Evolutionary conservation across 2,797 vertebrate genomes (phyloP).

Genomic region (Poeciliopsis infans): DNA sequence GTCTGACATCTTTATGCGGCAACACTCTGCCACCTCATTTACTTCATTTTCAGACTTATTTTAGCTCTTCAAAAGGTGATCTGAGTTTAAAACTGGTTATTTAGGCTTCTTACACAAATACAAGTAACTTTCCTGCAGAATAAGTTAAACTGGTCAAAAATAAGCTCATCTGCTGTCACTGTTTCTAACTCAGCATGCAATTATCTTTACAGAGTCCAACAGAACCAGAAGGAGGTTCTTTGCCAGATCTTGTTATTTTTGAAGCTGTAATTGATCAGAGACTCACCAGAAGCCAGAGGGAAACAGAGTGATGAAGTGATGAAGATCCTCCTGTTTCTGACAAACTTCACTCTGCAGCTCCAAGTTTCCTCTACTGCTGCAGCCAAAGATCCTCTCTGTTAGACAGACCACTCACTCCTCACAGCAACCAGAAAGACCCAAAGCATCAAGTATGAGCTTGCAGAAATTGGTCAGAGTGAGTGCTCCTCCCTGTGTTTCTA

Average conservation of each 20-base stretch:
- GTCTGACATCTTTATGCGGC: neutral
- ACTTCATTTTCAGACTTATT: neutral
- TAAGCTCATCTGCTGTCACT: neutral
- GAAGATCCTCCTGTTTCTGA: neutral
- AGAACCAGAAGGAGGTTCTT: neutral
- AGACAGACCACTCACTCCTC: slow-evolving; percentile 24
- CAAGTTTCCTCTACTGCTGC: slow-evolving; percentile 2
- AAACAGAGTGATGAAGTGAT: neutral
- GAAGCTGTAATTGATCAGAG: neutral
- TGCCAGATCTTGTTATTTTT: neutral
- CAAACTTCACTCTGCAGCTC: slow-evolving; percentile 24
- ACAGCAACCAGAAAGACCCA: neutral
- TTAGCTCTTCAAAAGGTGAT: neutral
- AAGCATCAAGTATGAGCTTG: no score
- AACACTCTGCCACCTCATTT: neutral
- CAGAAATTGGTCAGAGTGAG: slow-evolving; percentile 27
- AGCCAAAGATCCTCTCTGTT: slow-evolving; percentile 40
- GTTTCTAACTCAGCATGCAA: neutral
- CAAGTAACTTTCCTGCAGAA: neutral
- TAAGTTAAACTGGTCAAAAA: neutral
- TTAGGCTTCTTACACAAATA: neutral
- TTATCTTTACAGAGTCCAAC: neutral
- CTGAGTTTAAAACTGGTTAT: neutral
- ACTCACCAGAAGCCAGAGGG: slow-evolving; percentile 1
- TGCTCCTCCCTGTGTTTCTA: neutral